Evolutionary conservation across 64 coral and sea anemone species (phyloP), one percentile per base, ranked within the genome.

Genomic region (Montipora sp.): DNA sequence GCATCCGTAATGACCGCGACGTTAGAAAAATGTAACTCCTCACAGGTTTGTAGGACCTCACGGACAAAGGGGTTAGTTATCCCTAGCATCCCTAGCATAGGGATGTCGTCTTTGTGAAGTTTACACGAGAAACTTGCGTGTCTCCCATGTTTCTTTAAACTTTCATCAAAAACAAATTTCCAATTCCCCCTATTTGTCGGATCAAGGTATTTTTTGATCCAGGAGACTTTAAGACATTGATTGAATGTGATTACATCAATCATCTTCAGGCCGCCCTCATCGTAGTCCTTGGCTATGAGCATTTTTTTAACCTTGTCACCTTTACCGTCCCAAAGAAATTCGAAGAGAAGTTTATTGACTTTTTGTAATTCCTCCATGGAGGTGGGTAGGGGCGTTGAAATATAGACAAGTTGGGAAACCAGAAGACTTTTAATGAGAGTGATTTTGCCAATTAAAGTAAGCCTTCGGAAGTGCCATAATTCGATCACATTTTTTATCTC

Each of bases 401-500:
- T 73, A 24, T 24, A 73, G 19, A 24, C 4, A 21, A 73, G 69
- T 73, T 73, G 20, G 21, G n/a, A 73, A 8, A 73, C 19, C 19
- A 73, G 69, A 21, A 22, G 5, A 22, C 69, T 73, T 68, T 15
- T 18, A 68, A 68, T 18, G 65, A 68, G 51, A 55, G 51, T 55
- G 51, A 24, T 73, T 24, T 73, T 73, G n/a, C 69, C 20, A 10
- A 73, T 21, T 73, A 23, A 24, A 24, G 69, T 73, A 23, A 9
- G 20, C 21, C 21, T 73, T 73, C 69, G 21, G 21, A 5, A 73
- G 6, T 73, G 69, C 69, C 69, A 73, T 21, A 73, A 73, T 44
- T 73, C 71, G 6, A 73, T 73, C 8, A 73, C 71, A 73, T 73
- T 73, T 23, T 73, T 73, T 73, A 73, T 73, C 27, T 73, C 27